phyloP scores from a whole-genome alignment of 37 sponge, comb jelly and placozoan species.

The Eunapius fragilis region DNA sequence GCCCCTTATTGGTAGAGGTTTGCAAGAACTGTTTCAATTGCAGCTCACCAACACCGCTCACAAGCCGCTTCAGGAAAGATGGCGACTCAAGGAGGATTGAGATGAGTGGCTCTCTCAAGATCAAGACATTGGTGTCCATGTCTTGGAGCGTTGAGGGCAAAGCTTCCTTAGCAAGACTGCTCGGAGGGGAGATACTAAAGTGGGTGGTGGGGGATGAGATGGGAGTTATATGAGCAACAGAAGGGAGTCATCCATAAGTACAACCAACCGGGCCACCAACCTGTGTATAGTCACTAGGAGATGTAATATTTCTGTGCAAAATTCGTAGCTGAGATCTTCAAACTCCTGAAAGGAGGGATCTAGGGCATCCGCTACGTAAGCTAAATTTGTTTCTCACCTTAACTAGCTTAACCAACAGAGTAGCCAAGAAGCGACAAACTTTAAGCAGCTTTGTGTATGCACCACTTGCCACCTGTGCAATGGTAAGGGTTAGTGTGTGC shows the following conservation, averaged over 20 bases:
- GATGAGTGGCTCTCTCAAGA: conserved; percentile 47
- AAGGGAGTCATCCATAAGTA: neutral
- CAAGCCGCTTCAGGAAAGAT: neutral
- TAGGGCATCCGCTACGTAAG: neutral
- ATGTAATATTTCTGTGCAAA: neutral
- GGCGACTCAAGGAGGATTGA: conserved; percentile 6
- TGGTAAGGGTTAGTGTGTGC: conserved; percentile 25
- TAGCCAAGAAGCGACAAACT: conserved; percentile 40
- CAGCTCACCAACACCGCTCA: neutral
- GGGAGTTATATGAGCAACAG: too few species aligned
- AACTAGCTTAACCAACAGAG: conserved; percentile 35
- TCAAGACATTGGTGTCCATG: conserved; percentile 19
- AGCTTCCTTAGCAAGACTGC: neutral
- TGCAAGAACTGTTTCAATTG: neutral
- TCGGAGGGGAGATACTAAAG: neutral
- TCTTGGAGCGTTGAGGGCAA: neutral
- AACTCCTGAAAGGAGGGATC: conserved; percentile 23
- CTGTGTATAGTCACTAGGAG: conserved; percentile 10
- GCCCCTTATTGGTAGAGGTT: neutral
- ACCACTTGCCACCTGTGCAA: neutral
- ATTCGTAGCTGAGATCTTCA: neutral
- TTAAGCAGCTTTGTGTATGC: conserved; percentile 30
- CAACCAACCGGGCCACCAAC: neutral
- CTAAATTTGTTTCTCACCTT: neutral
- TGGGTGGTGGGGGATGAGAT: too few species aligned